A percentile compares a stretch with the other conserved stretches of the same genome.
phyloP scores from a whole-genome alignment of 2,888 invertebrate species.

The Patella caerulea region DNA sequence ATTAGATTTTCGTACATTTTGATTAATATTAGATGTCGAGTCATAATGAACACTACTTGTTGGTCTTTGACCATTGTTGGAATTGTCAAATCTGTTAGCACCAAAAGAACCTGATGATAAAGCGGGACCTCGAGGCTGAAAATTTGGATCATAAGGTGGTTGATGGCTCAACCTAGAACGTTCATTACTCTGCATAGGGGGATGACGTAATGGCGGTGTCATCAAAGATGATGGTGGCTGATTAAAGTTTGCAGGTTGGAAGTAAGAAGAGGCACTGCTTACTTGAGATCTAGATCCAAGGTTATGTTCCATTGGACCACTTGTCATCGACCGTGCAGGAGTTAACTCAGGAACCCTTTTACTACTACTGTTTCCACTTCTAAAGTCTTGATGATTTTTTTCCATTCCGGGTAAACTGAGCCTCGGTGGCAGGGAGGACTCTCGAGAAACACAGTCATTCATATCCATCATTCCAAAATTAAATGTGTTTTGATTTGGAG shows the following conservation, averaged over 20 bases:
- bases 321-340: not conserved
- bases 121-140: slow-evolving; percentile 29
- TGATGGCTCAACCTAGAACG: slow-evolving; percentile 42
- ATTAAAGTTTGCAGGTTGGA: slow-evolving; percentile 43
- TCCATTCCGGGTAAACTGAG: not conserved
- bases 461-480: slow-evolving; percentile 19
- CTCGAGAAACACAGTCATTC: slow-evolving; percentile 17
- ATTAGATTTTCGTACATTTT: slow-evolving; percentile 15
- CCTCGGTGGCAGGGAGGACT: not conserved
- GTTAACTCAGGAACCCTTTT: not conserved
- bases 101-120: slow-evolving; percentile 13
- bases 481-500: slow-evolving; percentile 33
- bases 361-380: not conserved
- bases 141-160: slow-evolving; percentile 43
- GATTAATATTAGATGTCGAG: not conserved
- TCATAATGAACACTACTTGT: slow-evolving; percentile 5
- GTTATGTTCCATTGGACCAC: slow-evolving; percentile 4
- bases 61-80: slow-evolving; percentile 12
- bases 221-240: slow-evolving; percentile 48
- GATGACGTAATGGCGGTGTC: slow-evolving; percentile 56
- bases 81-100: slow-evolving; percentile 11
- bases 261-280: slow-evolving; percentile 35
- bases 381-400: not conserved
- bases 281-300: not conserved
- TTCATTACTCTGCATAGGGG: slow-evolving; percentile 46